Conservation (phyloP, 2,888 invertebrate genomes). For the Lithophane semibrunnea region DNA sequence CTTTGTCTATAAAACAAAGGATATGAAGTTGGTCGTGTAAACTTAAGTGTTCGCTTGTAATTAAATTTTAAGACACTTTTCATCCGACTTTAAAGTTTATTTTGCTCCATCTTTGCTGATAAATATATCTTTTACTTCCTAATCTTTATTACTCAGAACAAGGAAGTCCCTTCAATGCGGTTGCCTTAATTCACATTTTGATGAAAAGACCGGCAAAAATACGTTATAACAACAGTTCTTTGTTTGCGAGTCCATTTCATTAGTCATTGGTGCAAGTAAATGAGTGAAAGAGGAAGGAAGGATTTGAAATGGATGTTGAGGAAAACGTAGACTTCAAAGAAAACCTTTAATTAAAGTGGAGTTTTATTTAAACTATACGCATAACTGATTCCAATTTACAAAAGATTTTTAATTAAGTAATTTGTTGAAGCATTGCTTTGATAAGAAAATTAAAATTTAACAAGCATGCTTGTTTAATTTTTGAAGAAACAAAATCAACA, state of each 20-base stretch:
- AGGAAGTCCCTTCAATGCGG: slow-evolving; percentile 22
- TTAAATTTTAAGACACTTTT: slow-evolving; percentile 74
- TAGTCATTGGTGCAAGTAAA: slow-evolving; percentile 57
- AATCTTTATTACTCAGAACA: slow-evolving; percentile 38
- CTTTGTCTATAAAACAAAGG: slow-evolving; percentile 75
- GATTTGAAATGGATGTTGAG: slow-evolving; percentile 32
- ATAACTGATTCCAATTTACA: slow-evolving; percentile 33
- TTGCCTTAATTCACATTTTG: slow-evolving; percentile 39
- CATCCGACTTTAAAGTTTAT: slow-evolving; percentile 60
- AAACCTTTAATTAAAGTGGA: slow-evolving; percentile 33
- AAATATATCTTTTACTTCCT: slow-evolving; percentile 44
- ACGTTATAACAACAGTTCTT: slow-evolving; percentile 39
- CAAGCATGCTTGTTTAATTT: slow-evolving; percentile 1
- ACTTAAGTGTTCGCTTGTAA: slow-evolving; percentile 76
- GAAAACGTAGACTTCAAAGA: slow-evolving; percentile 35
- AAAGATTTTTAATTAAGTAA: slow-evolving; percentile 31
- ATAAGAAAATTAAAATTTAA: neutral
- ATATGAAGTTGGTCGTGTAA: slow-evolving; percentile 72
- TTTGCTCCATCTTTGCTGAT: slow-evolving; percentile 33
- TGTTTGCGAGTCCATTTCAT: slow-evolving; percentile 55
- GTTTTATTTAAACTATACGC: slow-evolving; percentile 40
- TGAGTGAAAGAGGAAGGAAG: slow-evolving; percentile 14
- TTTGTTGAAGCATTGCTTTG: slow-evolving; percentile 18
- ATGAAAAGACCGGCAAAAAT: slow-evolving; percentile 32
- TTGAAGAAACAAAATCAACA: neutral